Percentiles rank a stretch among this genome's conserved stretches.
Evolutionary conservation across 2,113 vertebrate genomes (phyloP).

Genomic region (Varanus komodoensis): DNA sequence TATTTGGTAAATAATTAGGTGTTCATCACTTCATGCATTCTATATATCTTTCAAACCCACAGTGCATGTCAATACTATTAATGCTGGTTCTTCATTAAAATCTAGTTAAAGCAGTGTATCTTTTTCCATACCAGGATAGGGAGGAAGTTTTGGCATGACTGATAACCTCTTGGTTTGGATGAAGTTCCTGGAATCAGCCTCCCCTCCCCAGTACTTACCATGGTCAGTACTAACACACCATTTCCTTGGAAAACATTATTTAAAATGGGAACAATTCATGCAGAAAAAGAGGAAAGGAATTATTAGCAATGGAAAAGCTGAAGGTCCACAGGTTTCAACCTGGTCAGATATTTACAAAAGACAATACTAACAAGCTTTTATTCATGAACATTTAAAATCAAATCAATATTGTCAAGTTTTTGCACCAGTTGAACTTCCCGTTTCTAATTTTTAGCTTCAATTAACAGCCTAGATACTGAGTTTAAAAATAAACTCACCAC

Average conservation of each 20-base stretch:
- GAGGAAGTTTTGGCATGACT: not conserved
- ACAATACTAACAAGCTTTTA: not conserved
- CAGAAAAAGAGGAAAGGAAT: not conserved
- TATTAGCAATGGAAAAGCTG: not conserved
- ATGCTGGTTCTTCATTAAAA: not conserved
- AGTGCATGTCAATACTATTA: not conserved
- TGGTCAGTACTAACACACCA: not conserved
- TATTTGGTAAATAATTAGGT: slow-evolving; percentile 27
- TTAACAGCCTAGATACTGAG: not conserved
- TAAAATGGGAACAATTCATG: not conserved
- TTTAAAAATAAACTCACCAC: not conserved
- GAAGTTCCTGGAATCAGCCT: not conserved
- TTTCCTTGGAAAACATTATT: not conserved
- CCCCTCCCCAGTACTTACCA: not conserved
- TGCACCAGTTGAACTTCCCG: not conserved
- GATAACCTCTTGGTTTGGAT: not conserved
- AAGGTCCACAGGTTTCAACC: not conserved
- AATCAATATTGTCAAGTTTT: not conserved
- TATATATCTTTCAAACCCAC: not conserved
- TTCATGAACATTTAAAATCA: not conserved
- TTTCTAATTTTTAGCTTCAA: not conserved
- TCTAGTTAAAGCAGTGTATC: not conserved
- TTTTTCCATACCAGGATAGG: not conserved
- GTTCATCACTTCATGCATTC: not conserved
- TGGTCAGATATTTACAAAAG: not conserved